These are phyloP conservation scores for Babyrousa celebensis DNA, from an alignment of 2,797 vertebrate genomes.

Conservation along the genomic window DNA sequence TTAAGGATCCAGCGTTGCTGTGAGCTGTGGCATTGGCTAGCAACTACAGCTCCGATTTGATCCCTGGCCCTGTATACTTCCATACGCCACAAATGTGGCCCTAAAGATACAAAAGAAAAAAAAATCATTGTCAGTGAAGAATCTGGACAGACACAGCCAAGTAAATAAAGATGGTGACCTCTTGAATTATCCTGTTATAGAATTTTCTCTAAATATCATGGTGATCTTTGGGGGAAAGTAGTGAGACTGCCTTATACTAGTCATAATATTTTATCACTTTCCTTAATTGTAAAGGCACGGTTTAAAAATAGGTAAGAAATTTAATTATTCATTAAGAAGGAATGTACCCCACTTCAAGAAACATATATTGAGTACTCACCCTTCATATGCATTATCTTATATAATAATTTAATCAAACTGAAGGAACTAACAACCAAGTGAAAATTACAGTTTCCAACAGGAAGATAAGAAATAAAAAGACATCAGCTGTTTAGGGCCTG, in stretches of 20 bases:
- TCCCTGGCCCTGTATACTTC: too few relatives aligned
- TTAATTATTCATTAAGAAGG: conserved; percentile 60
- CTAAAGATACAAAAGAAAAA: neutral
- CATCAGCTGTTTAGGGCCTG: neutral
- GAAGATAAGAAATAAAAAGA: conserved; percentile 46
- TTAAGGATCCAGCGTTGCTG: too few relatives aligned
- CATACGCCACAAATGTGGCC: too few relatives aligned
- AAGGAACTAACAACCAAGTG: conserved; percentile 5
- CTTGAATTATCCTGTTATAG: neutral
- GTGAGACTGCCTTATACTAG: neutral
- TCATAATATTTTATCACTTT: neutral
- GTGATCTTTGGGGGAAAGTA: neutral
- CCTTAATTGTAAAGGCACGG: neutral
- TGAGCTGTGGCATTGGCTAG: too few relatives aligned
- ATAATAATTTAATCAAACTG: conserved; percentile 24
- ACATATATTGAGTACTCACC: neutral
- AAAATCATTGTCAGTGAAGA: neutral
- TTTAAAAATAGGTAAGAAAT: conserved; percentile 32
- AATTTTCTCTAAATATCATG: neutral
- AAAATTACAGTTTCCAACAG: neutral
- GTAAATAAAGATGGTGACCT: neutral
- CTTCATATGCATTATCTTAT: conserved; percentile 20
- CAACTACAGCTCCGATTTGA: too few relatives aligned
- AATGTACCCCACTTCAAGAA: neutral
- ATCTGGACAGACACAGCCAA: neutral